Evolutionary conservation across 2,113 vertebrate species (phyloP), one percentile per base, ranked within the genome.

Genomic region (Strix aluco): DNA sequence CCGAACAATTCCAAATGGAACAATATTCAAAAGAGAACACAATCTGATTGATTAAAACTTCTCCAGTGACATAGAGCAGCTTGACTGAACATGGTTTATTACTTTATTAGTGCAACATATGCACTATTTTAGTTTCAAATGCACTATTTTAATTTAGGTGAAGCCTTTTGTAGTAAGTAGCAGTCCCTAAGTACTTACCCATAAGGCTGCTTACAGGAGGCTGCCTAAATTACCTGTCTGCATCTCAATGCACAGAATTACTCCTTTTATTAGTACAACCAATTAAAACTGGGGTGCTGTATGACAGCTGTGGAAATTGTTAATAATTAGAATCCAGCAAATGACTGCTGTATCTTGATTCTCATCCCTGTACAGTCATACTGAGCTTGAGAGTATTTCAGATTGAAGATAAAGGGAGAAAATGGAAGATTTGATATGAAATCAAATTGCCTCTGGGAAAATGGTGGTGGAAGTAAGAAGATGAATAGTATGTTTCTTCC

Each of bases 91-190:
- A 71, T 63, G 34, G n/a, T 63, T 97, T 92, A 92, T 94, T 66
- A 70, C 46, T 94, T 80, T 65, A 71, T 74, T 92, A 94, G 83
- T 94, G 66, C 65, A 78, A 62, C n/a, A 74, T 88, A 86, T 49
- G 80, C 66, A 86, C 78, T 93, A 75, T 88, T 96, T 95, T 83
- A 73, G 86, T 92, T 94, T 88, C 42, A 74, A 77, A 82, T 62
- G 25, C 36, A 61, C 11, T 58, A 22, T 62, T 92, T 90, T 90
- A 81, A 88, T 95, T 89, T 81, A 4, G 3, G 52, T 29, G 10
- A 81, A 91, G 18, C 17, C 54, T 95, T 91, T 90, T 71, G n/a
- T 63, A 92, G 86, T 73, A 91, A 88, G 42, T 26, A 90, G 26
- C 23, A 77, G 51, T 71, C 88, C 72, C 61, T 90, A 88, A 85